Percentiles rank a stretch among this genome's conserved stretches.
These are phyloP conservation scores for Drosophila parthenogenetica DNA, from an alignment of 2,888 invertebrate species.

Conservation along the genomic window DNA sequence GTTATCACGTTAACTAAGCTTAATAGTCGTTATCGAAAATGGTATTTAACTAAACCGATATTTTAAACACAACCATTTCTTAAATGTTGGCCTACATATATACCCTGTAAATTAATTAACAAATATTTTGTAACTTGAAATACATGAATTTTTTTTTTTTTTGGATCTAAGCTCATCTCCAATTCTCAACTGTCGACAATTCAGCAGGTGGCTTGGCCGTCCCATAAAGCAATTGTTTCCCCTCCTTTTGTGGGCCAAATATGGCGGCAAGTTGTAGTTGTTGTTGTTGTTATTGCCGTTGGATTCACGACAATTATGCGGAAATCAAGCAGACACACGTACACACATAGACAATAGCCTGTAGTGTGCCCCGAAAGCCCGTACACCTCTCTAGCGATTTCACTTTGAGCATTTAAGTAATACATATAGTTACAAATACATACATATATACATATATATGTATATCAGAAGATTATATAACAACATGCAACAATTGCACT, in stretches of 20 bases:
- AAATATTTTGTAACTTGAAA: not conserved
- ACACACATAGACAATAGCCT: conserved; percentile 23
- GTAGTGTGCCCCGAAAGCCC: not conserved
- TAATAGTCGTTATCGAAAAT: not conserved
- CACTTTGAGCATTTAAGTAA: conserved; percentile 10
- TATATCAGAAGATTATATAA: conserved; percentile 28
- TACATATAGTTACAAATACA: not conserved
- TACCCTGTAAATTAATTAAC: not conserved
- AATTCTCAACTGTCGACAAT: conserved; percentile 1
- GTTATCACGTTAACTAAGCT: not conserved
- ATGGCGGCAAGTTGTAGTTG: conserved; percentile 30
- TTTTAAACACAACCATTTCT: no score
- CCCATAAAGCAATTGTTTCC: not conserved
- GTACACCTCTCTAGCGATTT: conserved; percentile 19
- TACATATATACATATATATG: conserved; percentile 1
- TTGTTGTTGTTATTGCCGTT: conserved; percentile 17
- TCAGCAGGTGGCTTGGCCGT: conserved; percentile 16
- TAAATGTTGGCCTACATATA: no score
- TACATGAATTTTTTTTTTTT: not conserved
- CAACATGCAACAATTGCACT: conserved; percentile 19
- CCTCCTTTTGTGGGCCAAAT: conserved; percentile 48
- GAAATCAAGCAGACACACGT: conserved; percentile 47
- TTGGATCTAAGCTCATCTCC: conserved; percentile 4
- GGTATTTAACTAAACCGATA: no score
- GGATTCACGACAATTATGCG: conserved; percentile 49